Percentiles rank a stretch among this genome's conserved stretches.
These are phyloP conservation scores for Sebastes glaucus DNA, from an alignment of 2,797 vertebrate species.

Conservation along the genomic window DNA sequence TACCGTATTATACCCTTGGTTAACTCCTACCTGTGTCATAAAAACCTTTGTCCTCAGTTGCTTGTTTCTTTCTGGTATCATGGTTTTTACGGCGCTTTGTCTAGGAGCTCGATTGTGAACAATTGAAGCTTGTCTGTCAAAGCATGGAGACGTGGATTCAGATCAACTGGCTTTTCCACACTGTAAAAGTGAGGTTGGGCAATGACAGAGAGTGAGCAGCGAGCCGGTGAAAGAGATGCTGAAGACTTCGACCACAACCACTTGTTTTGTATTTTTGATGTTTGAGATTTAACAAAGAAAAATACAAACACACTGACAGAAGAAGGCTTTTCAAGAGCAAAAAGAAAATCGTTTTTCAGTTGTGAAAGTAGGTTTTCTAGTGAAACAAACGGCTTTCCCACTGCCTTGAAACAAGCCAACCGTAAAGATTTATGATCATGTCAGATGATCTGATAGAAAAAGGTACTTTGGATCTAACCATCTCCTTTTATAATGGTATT, in stretches of 20 bases:
- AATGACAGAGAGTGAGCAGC: neutral
- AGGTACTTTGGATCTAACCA: neutral
- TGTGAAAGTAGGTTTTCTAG: neutral
- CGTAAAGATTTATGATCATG: neutral
- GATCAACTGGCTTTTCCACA: conserved; percentile 69
- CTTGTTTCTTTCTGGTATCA: conserved; percentile 69
- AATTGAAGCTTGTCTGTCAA: conserved; percentile 78
- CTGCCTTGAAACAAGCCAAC: neutral
- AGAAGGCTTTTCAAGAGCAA: neutral
- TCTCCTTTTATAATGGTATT: neutral
- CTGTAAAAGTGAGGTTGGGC: conserved; percentile 69
- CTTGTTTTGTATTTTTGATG: neutral
- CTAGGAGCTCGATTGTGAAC: conserved; percentile 75
- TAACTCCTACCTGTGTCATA: conserved; percentile 73
- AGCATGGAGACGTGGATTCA: conserved; percentile 72
- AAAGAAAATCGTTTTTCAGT: neutral
- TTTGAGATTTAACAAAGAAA: neutral
- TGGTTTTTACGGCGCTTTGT: conserved; percentile 71
- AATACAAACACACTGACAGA: neutral
- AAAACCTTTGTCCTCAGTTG: conserved; percentile 68
- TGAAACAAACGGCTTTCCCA: neutral
- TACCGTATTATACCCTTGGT: conserved; percentile 70
- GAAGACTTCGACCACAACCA: neutral
- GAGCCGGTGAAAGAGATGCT: neutral
- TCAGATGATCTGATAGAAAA: neutral